phyloP scores from a whole-genome alignment of 2,888 invertebrate species.

The Timandra comae region DNA sequence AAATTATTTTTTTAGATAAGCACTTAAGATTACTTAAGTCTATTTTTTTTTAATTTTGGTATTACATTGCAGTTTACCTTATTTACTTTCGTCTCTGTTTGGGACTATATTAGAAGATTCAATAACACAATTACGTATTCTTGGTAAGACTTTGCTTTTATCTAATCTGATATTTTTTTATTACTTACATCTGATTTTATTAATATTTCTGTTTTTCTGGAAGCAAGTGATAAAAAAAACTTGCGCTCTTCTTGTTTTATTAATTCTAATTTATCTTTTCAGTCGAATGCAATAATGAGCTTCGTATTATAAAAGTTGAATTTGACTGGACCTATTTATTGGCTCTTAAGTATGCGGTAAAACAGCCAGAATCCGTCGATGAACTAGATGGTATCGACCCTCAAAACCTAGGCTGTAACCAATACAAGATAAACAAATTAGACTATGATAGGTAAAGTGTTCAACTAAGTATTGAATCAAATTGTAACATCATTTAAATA shows the following conservation, averaged over 20 bases:
- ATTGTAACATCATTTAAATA: not conserved
- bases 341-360: constrained; percentile 35
- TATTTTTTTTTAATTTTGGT: constrained; percentile 1
- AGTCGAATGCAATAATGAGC: constrained; percentile 44
- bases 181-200: not conserved
- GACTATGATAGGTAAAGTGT: constrained; percentile 38
- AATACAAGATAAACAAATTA: constrained; percentile 48
- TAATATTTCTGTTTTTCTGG: not conserved
- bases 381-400: constrained; percentile 31
- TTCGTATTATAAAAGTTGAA: constrained; percentile 34
- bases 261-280: constrained; percentile 3
- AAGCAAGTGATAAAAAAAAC: no score
- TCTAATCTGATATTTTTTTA: no score
- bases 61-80: constrained; percentile 35
- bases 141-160: no score
- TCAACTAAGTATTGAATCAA: no score
- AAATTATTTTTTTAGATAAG: no score
- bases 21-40: no score
- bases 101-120: constrained; percentile 46
- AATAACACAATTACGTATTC: constrained; percentile 37
- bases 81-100: constrained; percentile 37
- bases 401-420: constrained; percentile 25
- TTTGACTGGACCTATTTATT: constrained; percentile 32
- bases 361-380: constrained; percentile 18
- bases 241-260: no score